Percentiles rank a stretch among this genome's conserved stretches.
phyloP scores from a whole-genome alignment of 2,113 vertebrate genomes.

The Furnarius figulus region DNA sequence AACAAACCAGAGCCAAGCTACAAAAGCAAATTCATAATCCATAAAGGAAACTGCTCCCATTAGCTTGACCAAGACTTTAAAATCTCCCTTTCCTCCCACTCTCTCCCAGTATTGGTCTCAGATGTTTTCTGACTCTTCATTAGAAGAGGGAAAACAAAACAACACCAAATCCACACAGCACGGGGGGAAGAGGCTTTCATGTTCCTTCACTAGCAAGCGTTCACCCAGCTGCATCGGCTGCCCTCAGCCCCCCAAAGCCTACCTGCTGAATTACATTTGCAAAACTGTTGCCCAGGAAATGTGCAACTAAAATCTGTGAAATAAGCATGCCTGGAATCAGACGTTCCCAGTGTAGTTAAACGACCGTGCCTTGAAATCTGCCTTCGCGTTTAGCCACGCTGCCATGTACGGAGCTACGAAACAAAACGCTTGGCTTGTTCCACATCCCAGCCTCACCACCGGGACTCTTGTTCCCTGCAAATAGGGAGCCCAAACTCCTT shows the following conservation, averaged over 20 bases:
- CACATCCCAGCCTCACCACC: background rate
- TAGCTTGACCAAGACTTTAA: background rate
- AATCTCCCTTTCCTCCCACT: slow-evolving; percentile 8
- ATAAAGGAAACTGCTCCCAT: background rate
- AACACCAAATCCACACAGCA: background rate
- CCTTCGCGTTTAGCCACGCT: slow-evolving; percentile 54
- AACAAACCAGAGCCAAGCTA: background rate
- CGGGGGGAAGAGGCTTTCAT: background rate
- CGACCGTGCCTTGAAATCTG: slow-evolving; percentile 56
- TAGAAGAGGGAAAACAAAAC: background rate
- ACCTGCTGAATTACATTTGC: slow-evolving; percentile 47
- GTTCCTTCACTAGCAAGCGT: accelerated
- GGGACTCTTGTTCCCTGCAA: background rate
- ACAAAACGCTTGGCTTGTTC: slow-evolving; percentile 31
- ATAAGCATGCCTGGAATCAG: slow-evolving; percentile 61
- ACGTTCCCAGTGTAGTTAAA: slow-evolving; percentile 50
- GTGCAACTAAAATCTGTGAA: slow-evolving; percentile 65
- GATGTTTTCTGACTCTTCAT: background rate
- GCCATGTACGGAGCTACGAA: slow-evolving; percentile 9
- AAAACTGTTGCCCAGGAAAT: slow-evolving; percentile 49
- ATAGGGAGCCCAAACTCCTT: background rate
- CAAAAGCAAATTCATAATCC: background rate
- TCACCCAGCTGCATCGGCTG: background rate
- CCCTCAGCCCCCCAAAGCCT: background rate
- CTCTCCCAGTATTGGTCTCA: background rate